phyloP scores from a whole-genome alignment of 2,113 vertebrate genomes.

The Stegastes partitus region DNA sequence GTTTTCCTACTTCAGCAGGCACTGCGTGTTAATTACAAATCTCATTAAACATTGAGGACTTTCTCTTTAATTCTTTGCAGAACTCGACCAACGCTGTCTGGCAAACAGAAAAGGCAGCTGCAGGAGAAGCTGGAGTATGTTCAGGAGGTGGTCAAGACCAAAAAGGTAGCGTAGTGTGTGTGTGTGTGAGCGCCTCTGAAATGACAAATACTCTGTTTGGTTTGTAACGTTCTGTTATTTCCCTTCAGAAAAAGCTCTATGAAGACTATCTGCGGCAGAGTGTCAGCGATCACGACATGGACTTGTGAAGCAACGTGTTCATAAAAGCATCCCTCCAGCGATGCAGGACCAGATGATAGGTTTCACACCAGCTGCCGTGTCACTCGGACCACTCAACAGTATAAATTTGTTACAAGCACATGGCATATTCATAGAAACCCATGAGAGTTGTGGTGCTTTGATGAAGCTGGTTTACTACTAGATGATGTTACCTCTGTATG shows the following conservation, averaged over 20 bases:
- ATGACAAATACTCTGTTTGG: neutral
- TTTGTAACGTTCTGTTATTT: neutral
- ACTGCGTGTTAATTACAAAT: neutral
- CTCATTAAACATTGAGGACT: neutral
- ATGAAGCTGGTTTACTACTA: slow-evolving; percentile 42
- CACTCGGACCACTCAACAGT: neutral
- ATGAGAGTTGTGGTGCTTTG: slow-evolving; percentile 22
- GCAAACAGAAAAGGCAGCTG: slow-evolving; percentile 86
- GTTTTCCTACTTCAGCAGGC: neutral
- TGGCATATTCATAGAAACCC: neutral
- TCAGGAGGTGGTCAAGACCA: slow-evolving; percentile 84
- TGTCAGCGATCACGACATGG: slow-evolving; percentile 87
- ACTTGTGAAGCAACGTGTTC: slow-evolving; percentile 50
- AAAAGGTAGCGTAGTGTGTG: slow-evolving; percentile 81
- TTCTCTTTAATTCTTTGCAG: slow-evolving; percentile 59
- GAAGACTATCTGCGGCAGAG: slow-evolving; percentile 89
- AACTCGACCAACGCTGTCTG: slow-evolving; percentile 83
- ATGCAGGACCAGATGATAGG: slow-evolving; percentile 12
- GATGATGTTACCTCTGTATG: slow-evolving; percentile 26
- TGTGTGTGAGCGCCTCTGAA: neutral
- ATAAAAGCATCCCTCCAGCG: neutral
- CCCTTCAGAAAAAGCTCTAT: slow-evolving; percentile 85
- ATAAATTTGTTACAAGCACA: neutral
- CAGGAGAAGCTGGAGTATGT: slow-evolving; percentile 86
- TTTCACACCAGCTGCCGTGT: slow-evolving; percentile 6